These are phyloP conservation scores for Eurytoma adleriae DNA, from an alignment of 2,888 invertebrate genomes.

Conservation along the genomic window DNA sequence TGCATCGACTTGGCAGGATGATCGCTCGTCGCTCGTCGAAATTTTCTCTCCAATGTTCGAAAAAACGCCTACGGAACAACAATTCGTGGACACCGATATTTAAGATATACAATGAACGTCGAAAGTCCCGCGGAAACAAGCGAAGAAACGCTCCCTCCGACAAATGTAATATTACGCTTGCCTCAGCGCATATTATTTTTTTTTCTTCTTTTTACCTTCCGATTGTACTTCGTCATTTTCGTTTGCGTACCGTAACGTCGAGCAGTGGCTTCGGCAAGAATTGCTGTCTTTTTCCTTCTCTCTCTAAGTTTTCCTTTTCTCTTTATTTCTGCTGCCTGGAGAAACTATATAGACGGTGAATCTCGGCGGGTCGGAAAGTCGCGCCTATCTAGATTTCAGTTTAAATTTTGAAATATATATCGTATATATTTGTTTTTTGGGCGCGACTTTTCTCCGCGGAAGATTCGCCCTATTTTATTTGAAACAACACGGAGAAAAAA, in stretches of 20 bases:
- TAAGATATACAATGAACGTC: constrained; percentile 37
- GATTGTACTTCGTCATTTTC: constrained; percentile 3
- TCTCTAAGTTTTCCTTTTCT: constrained; percentile 37
- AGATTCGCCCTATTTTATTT: too few relatives aligned
- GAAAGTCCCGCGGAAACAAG: constrained; percentile 30
- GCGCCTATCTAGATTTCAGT: too few relatives aligned
- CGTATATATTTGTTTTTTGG: too few relatives aligned
- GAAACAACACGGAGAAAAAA: too few relatives aligned
- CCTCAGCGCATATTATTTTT: neutral
- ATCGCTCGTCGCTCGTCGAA: constrained; percentile 32
- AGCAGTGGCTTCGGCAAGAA: constrained; percentile 28
- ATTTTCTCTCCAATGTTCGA: constrained; percentile 24
- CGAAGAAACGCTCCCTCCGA: constrained; percentile 16
- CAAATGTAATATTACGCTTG: neutral
- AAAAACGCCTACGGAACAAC: constrained; percentile 47
- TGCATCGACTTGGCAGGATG: constrained; percentile 47
- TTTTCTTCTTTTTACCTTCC: constrained; percentile 24
- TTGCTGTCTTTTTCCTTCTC: constrained; percentile 34
- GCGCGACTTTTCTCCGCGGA: too few relatives aligned
- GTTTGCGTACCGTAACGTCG: constrained; percentile 28
- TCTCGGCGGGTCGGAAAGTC: too few relatives aligned
- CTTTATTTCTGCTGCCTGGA: neutral
- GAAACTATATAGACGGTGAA: too few relatives aligned
- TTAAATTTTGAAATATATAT: too few relatives aligned
- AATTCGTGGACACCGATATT: constrained; percentile 37